Evolutionary conservation across 2,888 invertebrate species (phyloP), one percentile per base, ranked within the genome.

Genomic region (Uropetala carovei): DNA sequence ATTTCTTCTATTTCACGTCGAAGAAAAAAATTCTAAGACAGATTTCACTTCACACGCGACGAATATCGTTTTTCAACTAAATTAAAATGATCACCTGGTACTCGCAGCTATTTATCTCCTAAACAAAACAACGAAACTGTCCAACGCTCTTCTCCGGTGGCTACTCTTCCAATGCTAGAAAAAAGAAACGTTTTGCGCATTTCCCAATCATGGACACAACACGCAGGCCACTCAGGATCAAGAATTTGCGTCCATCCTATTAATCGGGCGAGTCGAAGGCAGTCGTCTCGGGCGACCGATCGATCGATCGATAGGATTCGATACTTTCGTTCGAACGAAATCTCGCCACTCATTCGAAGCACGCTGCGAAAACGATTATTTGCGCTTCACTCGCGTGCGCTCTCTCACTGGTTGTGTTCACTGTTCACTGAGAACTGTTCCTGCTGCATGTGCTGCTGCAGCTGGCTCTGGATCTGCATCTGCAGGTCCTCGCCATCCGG

Each of bases 391-490:
- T 60, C 60, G 64, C 64, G 7, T 13, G 11, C 64, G n/a, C 64
- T 10, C 56, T 43, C 56, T 89, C 89, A 89, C 64, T 89, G 89
- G 89, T 89, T 89, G 56, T 89, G 85, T 27, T 89, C 68, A 64
- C 89, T 68, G 89, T 89, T 89, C 89, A 68, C 89, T 27, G 89
- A 89, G 64, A 89, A 89, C 89, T 89, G 89, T 60, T 89, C 89
- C 30, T 89, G 92, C 86, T 68, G 64, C 86, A 64, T 64, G 60
- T 85, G 92, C 86, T 84, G 92, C 91, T 75, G 91, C 92, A 64
- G 92, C 83, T 92, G 82, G 92, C 64, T 84, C 64, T 83, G 92
- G 92, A 84, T 81, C 89, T 89, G 89, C 89, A 89, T 89, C 68
- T 89, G 89, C 89, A 89, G 89, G n/a, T 89, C 89, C 89, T 89